Base-by-base conservation (phyloP, 2,888 invertebrate species). In the Andrena fulva region DNA sequence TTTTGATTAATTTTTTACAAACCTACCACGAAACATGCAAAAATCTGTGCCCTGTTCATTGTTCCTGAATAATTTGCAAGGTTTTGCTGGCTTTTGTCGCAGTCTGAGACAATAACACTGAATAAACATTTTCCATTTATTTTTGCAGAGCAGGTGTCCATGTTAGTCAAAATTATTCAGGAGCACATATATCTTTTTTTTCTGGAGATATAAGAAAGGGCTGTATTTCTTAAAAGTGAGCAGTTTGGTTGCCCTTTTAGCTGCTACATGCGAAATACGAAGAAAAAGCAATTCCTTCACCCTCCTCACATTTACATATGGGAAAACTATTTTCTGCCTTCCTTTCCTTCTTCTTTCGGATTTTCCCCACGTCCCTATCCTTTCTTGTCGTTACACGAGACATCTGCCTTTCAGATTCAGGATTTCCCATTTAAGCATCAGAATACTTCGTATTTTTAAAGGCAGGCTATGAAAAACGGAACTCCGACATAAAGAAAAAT, bases 311-410 rank as follows among this genome's bases (percentile, higher is more conserved):
- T 56, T 56, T 56, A 27, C 56, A 56, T 56, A 24, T 56, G 24
- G 56, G 56, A 24, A 56, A 56, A 56, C 24, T 24, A 56, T 27
- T 56, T 56, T 56, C 24, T 56, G 20, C 7, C 20, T 3, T 56
- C 24, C 56, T 56, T 27, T 56, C 24, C 24, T 27, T 24, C 56
- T 27, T 56, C 56, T 56, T 20, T 56, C 24, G 56, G 24, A 56
- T 56, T 56, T 24, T 56, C 24, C 10, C 27, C 56, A 24, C 10
- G 24, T 56, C 24, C 10, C 10, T 10, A 20, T 24, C 56, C 56
- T 56, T 20, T 56, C 56, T 56, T 56, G 24, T 24, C 24, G 56
- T 24, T 56, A 56, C 56, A 20, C 56, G 56, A 27, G 24, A 56
- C 56, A 56, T 56, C 24, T 56, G 24, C 56, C 56, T 56, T 56